Evolutionary conservation across 2,113 vertebrate genomes (phyloP).

Genomic region (Eupsittula cactorum): DNA sequence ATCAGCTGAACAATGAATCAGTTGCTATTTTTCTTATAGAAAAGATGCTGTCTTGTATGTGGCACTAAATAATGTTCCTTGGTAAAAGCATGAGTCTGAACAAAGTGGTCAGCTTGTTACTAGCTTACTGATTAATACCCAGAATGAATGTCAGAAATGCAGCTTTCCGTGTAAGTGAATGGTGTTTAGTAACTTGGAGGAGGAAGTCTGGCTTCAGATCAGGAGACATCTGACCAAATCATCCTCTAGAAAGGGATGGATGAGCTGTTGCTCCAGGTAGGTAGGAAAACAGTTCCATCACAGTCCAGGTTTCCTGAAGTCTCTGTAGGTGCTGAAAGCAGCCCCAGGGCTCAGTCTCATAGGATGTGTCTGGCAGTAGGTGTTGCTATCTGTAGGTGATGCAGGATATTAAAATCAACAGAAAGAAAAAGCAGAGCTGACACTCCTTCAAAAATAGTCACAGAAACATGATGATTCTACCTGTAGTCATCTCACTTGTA

Average conservation of each 20-base stretch:
- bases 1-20: slow-evolving; percentile 43
- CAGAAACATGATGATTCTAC: neutral
- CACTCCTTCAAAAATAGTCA: neutral
- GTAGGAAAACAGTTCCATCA: neutral
- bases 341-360: neutral
- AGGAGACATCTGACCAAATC: neutral
- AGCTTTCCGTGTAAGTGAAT: neutral
- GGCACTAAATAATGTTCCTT: slow-evolving; percentile 8
- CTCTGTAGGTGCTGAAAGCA: neutral
- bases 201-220: neutral
- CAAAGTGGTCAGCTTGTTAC: slow-evolving; percentile 22
- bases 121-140: neutral
- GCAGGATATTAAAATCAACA: neutral
- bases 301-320: neutral
- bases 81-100: slow-evolving; percentile 31
- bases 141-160: neutral
- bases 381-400: neutral
- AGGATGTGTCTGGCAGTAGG: neutral
- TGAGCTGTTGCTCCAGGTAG: neutral
- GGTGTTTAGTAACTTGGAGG: neutral
- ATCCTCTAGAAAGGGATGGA: neutral
- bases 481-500: neutral
- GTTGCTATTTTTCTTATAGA: slow-evolving; percentile 14
- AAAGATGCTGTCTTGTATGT: neutral
- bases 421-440: neutral